Evolutionary conservation across 2,797 vertebrate species (phyloP).

Genomic region (Sarcoramphus papa): DNA sequence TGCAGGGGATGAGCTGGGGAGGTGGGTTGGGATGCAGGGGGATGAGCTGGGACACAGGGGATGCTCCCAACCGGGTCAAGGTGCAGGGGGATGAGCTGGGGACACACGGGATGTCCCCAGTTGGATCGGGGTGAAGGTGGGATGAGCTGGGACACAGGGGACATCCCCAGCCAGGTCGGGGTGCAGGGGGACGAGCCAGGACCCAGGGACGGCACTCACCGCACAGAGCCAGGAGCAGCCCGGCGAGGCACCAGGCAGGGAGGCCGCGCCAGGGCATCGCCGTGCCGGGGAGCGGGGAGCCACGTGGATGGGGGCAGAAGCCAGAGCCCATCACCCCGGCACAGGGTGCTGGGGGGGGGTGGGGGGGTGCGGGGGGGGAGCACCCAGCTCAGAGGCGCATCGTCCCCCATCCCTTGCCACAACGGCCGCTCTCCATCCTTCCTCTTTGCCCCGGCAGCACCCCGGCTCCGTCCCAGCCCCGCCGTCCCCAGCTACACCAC

Average conservation of each 20-base stretch:
- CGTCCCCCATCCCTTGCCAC: neutral
- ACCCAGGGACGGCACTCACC: neutral
- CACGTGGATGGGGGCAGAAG: rapidly evolving
- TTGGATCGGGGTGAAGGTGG: neutral
- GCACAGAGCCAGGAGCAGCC: neutral
- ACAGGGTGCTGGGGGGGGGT: neutral
- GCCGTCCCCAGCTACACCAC: rapidly evolving
- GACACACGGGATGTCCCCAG: neutral
- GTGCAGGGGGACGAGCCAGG: neutral
- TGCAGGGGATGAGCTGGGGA: too few relatives aligned
- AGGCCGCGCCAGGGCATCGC: rapidly evolving
- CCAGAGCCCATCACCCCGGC: neutral
- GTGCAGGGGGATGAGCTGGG: neutral
- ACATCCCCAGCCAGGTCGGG: neutral
- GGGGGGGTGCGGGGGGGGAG: too few relatives aligned
- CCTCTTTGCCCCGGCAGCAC: neutral
- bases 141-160: neutral
- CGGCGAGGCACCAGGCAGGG: neutral
- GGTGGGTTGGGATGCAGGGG: neutral
- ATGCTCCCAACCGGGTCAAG: neutral
- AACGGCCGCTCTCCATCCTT: neutral
- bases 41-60: neutral
- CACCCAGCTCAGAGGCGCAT: neutral
- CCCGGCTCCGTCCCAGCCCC: too few relatives aligned
- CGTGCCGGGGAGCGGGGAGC: too few relatives aligned